These are phyloP conservation scores for Cinclus mexicanus DNA, from an alignment of 2,113 vertebrate species.

Conservation along the genomic window DNA sequence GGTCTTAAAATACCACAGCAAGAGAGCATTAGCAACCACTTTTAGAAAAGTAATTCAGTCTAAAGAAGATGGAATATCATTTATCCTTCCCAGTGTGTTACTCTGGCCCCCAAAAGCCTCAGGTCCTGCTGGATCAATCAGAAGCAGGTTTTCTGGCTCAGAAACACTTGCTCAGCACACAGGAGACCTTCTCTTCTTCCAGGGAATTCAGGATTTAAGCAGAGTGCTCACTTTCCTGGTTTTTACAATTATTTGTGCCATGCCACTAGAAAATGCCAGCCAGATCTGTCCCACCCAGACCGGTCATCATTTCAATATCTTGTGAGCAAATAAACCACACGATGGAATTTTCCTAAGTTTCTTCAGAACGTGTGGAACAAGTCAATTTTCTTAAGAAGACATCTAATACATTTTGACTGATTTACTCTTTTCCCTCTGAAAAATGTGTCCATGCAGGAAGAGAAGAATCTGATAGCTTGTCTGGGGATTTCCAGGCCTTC, in stretches of 20 bases:
- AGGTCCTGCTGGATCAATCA: neutral
- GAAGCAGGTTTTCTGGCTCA: neutral
- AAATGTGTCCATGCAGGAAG: neutral
- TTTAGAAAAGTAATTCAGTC: neutral
- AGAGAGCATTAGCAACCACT: neutral
- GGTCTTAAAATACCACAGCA: constrained; percentile 4
- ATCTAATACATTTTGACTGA: neutral
- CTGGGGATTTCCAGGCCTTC: neutral
- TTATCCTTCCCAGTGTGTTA: neutral
- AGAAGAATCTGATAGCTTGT: fast-evolving
- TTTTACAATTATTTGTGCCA: neutral
- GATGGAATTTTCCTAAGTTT: neutral
- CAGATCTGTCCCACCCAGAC: neutral
- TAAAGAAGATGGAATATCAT: neutral
- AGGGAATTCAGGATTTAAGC: neutral
- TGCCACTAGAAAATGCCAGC: fast-evolving
- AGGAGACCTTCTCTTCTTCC: neutral
- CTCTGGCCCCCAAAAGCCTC: neutral
- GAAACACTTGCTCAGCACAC: neutral
- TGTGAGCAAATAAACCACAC: neutral
- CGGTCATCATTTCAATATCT: neutral
- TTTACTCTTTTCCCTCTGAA: neutral
- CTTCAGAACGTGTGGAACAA: neutral
- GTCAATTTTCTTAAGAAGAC: neutral
- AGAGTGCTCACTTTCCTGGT: neutral